Evolutionary conservation across 92 coral and sea anemone genomes (phyloP), one percentile per base, ranked within the genome.

Genomic region (Paramuricea clavata): DNA sequence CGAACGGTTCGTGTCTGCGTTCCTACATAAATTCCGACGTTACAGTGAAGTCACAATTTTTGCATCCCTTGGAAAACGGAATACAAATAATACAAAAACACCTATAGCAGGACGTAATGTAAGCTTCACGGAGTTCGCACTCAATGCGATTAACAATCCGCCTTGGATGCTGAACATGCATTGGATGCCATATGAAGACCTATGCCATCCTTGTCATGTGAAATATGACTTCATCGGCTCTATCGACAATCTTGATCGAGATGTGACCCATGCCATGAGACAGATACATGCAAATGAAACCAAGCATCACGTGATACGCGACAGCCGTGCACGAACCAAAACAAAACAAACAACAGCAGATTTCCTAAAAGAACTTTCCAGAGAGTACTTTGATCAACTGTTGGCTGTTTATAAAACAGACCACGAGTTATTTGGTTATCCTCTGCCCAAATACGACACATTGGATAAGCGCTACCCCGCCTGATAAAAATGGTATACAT

Each of bases 171-270:
- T 77, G 31, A 82, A 86, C 61, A 85, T 60, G 42, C 89, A 86
- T 32, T 86, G 89, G 89, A 86, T 59, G 67, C 76, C 89, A 1
- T 50, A 60, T 12, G 49, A 76, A 19, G 33, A 60, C 12, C 25
- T 86, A 2, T 86, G 89, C 27, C 85, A 70, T 9, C 89, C 89
- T 25, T 86, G 89, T 35, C 42, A 36, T 32, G 47, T 86, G n/a
- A 6, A 77, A 2, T 86, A 86, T 36, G 77, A 86, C 22, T 86
- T 76, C 76, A 76, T 86, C 36, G 89, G 89, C 8, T 31, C 75
- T 0, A 8, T 76, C 13, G 89, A 86, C 28, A 77, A 67, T 3
- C 6, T 86, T 9, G 64, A 25, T 1, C 47, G 69, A 30, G 89
- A 86, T 31, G 70, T 52, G 23, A 9, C 32, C 10, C 43, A 76